Percentiles rank a stretch among this genome's conserved stretches.
Conservation (phyloP, 1,140 invertebrate species). For the Drosophila kikkawai region DNA sequence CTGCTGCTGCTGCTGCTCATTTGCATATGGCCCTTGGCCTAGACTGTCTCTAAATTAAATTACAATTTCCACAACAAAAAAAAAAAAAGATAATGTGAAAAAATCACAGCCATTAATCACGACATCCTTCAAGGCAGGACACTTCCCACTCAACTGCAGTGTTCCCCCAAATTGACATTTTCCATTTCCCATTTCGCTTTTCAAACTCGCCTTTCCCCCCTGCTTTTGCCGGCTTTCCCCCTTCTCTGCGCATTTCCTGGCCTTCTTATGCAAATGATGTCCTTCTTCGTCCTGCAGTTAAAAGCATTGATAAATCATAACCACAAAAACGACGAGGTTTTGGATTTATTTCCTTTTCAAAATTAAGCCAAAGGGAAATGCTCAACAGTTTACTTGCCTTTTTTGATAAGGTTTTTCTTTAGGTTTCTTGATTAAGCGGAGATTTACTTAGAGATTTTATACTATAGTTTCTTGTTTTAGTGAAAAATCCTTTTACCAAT, state of each 20-base stretch:
- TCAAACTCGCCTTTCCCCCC: not conserved
- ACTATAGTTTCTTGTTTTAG: too few relatives aligned
- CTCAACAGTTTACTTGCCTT: not conserved
- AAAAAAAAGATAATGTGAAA: slow-evolving; percentile 53
- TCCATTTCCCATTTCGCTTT: slow-evolving; percentile 55
- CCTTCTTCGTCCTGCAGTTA: slow-evolving; percentile 57
- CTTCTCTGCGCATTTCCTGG: slow-evolving; percentile 25
- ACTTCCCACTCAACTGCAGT: slow-evolving; percentile 23
- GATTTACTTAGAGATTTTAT: too few relatives aligned
- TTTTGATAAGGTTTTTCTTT: too few relatives aligned
- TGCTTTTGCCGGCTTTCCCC: slow-evolving; percentile 8
- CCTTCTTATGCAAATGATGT: slow-evolving; percentile 69
- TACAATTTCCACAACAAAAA: slow-evolving; percentile 62
- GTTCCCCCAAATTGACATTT: slow-evolving; percentile 73
- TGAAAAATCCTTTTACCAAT: not conserved
- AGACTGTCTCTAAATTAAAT: slow-evolving; percentile 75
- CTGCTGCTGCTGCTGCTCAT: slow-evolving; percentile 59
- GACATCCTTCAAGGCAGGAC: slow-evolving; percentile 24
- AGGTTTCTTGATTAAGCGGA: too few relatives aligned
- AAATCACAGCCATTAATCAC: slow-evolving; percentile 80
- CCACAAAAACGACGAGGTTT: slow-evolving; percentile 44
- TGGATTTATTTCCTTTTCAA: slow-evolving; percentile 52
- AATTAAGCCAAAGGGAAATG: slow-evolving; percentile 12
- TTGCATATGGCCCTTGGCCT: slow-evolving; percentile 59
- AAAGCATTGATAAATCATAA: slow-evolving; percentile 83